Evolutionary conservation across 2,888 invertebrate species (phyloP).

Genomic region (Macrophya annulata): DNA sequence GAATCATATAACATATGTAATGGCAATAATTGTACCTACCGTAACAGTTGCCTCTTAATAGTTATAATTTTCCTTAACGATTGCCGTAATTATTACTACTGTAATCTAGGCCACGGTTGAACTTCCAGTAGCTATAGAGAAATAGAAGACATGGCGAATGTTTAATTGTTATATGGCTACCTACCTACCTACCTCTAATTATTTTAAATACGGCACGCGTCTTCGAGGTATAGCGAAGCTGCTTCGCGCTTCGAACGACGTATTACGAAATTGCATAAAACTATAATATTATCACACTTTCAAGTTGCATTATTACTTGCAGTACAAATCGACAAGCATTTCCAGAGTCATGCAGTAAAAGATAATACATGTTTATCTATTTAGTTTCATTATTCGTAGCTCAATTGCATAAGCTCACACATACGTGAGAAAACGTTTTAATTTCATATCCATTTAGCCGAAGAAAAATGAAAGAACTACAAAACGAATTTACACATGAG

Average conservation of each 20-base stretch:
- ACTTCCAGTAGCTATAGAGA: background rate
- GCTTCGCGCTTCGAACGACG: background rate
- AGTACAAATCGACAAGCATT: background rate
- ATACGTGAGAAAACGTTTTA: background rate
- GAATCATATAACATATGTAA: background rate
- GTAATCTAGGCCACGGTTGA: slow-evolving; percentile 19
- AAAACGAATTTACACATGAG: too few species aligned
- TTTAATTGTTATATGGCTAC: slow-evolving; percentile 20
- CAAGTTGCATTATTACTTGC: background rate
- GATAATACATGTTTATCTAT: background rate
- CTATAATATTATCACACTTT: slow-evolving; percentile 6
- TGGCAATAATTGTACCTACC: background rate
- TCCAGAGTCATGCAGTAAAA: background rate
- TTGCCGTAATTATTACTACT: slow-evolving; percentile 16
- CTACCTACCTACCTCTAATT: background rate
- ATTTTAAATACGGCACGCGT: slow-evolving; percentile 23
- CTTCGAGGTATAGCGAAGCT: background rate
- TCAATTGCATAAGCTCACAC: too few species aligned
- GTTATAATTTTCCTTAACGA: slow-evolving; percentile 35
- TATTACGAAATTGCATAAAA: slow-evolving; percentile 16
- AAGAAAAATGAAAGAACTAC: too few species aligned
- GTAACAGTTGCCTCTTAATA: background rate
- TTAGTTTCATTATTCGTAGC: too few species aligned
- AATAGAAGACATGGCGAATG: slow-evolving; percentile 25
- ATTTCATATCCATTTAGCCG: background rate